phyloP scores from a whole-genome alignment of 2,113 vertebrate genomes.

The Fulica atra region DNA sequence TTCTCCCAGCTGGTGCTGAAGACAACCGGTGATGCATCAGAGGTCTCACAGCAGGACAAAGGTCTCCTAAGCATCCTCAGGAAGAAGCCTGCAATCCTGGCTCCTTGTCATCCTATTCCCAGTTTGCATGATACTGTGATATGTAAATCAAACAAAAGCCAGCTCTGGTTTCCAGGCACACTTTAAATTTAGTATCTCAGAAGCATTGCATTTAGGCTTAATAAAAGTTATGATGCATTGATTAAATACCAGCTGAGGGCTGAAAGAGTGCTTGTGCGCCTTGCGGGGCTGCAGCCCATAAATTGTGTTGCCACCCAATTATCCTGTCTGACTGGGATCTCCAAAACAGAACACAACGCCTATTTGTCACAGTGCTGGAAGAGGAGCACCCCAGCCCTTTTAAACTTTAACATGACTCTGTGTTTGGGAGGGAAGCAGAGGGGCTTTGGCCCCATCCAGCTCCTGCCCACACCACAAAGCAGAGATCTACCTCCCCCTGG shows the following conservation, averaged over 20 bases:
- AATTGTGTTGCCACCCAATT: constrained; percentile 70
- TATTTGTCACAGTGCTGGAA: constrained; percentile 1
- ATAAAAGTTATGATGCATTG: constrained; percentile 76
- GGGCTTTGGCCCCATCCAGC: neutral
- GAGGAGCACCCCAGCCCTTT: neutral
- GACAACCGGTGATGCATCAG: neutral
- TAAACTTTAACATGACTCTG: neutral
- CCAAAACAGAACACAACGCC: constrained; percentile 24
- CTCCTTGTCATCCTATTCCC: neutral
- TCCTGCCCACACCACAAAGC: neutral
- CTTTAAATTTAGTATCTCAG: constrained; percentile 74
- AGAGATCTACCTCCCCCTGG: neutral
- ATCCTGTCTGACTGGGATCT: constrained; percentile 54
- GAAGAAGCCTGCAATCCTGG: neutral
- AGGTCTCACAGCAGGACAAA: neutral
- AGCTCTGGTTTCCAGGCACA: constrained; percentile 57
- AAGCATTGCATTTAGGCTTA: constrained; percentile 67
- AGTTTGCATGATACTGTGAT: constrained; percentile 26
- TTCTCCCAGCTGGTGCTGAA: neutral
- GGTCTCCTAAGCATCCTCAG: neutral
- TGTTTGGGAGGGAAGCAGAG: neutral
- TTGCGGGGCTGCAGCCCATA: constrained; percentile 60
- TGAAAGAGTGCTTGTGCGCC: constrained; percentile 67
- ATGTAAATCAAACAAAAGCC: constrained; percentile 71
- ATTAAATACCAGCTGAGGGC: constrained; percentile 73